phyloP scores from a whole-genome alignment of 2,113 vertebrate genomes.

The Serilophus lunatus region DNA sequence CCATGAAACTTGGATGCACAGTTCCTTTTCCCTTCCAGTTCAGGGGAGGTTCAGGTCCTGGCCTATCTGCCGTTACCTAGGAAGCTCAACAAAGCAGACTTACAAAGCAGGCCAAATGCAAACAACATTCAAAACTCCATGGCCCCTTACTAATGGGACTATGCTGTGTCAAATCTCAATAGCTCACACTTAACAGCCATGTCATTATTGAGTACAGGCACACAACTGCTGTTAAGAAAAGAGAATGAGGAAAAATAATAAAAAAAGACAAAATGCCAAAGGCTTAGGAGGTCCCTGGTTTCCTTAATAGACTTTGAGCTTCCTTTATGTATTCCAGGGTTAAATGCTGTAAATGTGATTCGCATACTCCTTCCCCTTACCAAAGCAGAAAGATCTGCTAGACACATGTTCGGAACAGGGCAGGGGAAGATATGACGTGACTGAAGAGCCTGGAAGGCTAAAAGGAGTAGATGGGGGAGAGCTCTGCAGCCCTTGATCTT shows the following conservation, averaged over 20 bases:
- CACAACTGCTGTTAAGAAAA: constrained; percentile 43
- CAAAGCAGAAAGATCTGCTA: constrained; percentile 65
- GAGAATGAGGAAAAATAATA: background rate
- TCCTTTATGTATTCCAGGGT: constrained; percentile 74
- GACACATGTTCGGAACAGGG: constrained; percentile 71
- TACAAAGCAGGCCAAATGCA: background rate
- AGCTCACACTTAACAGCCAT: constrained; percentile 65
- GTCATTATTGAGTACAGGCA: constrained; percentile 45
- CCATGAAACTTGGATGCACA: background rate
- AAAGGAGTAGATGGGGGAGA: constrained; percentile 64
- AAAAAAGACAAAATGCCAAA: constrained; percentile 27
- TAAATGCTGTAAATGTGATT: constrained; percentile 73
- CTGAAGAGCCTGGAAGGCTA: constrained; percentile 63
- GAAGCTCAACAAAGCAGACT: background rate
- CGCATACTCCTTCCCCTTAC: constrained; percentile 26
- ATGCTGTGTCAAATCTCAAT: constrained; percentile 33
- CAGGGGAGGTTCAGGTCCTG: background rate
- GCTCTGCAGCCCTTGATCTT: constrained; percentile 63
- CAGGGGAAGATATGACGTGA: constrained; percentile 61
- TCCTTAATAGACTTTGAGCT: constrained; percentile 71
- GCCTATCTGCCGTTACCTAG: background rate
- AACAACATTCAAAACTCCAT: background rate
- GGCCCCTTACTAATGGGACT: background rate
- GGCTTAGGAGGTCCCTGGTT: constrained; percentile 26
- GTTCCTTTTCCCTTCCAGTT: background rate